Conservation (phyloP, 2,888 invertebrate genomes). For the Volucella inanis region DNA sequence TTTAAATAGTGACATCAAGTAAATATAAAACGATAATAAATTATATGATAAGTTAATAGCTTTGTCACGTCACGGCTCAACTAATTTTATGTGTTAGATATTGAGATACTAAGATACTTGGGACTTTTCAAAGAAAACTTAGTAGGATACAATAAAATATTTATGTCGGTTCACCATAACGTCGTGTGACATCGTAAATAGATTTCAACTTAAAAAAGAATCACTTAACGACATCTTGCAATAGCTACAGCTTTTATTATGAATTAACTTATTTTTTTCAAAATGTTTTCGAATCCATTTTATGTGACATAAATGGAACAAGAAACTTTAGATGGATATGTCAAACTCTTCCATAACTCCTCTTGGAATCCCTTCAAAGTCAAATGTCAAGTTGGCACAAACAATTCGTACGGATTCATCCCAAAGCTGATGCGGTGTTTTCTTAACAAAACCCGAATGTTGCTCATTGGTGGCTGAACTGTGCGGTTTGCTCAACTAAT, state of each 20-base stretch:
- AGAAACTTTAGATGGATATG: background rate
- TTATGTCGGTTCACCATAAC: constrained; percentile 13
- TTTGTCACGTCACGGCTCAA: background rate
- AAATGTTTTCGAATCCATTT: background rate
- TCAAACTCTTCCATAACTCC: background rate
- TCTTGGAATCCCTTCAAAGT: background rate
- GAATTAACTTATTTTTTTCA: constrained; percentile 20
- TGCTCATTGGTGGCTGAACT: background rate
- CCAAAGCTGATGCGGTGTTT: background rate
- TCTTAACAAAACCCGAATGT: background rate
- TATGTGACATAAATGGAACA: constrained; percentile 7
- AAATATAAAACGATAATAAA: constrained; percentile 24
- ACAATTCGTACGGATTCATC: background rate
- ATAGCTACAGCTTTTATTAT: constrained; percentile 16
- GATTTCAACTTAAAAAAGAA: background rate
- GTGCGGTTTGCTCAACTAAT: constrained; percentile 24
- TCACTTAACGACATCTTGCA: constrained; percentile 20
- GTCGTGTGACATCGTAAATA: constrained; percentile 41
- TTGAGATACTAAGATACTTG: background rate
- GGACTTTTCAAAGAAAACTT: constrained; percentile 16
- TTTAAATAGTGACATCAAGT: constrained; percentile 1
- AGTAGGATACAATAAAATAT: constrained; percentile 23
- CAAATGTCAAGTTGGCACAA: constrained; percentile 20
- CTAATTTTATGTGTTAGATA: background rate
- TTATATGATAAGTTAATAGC: constrained; percentile 25